Percentiles rank a stretch among this genome's conserved stretches.
These are phyloP conservation scores for Squalus acanthias DNA, from an alignment of 2,797 vertebrate species.

Conservation along the genomic window DNA sequence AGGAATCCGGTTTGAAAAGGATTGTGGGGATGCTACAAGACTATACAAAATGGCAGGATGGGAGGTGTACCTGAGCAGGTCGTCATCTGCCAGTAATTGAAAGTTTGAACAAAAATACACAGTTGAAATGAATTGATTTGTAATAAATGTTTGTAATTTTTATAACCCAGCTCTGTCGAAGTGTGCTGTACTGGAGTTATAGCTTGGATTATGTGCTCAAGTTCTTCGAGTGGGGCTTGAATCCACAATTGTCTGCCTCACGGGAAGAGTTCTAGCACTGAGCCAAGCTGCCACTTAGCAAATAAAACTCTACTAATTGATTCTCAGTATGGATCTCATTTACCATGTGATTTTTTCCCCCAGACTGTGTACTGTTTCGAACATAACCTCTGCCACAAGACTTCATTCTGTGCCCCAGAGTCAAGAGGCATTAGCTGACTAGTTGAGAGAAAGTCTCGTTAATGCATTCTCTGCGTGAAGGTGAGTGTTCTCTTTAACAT, in stretches of 20 bases:
- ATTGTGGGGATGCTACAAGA: slow-evolving; percentile 67
- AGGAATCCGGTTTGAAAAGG: slow-evolving; percentile 70
- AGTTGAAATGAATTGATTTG: neutral
- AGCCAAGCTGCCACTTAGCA: neutral
- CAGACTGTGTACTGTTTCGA: neutral
- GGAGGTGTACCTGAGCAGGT: slow-evolving; percentile 73
- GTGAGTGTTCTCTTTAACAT: too few relatives aligned
- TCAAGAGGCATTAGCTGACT: neutral
- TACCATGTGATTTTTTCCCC: neutral
- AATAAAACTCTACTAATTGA: neutral
- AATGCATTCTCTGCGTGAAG: too few relatives aligned
- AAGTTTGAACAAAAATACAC: neutral
- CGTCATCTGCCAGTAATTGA: slow-evolving; percentile 40
- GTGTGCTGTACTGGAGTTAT: neutral
- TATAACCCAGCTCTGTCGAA: neutral
- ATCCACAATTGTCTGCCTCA: neutral
- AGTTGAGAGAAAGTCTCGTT: too few relatives aligned
- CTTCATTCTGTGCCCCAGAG: neutral
- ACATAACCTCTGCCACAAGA: neutral
- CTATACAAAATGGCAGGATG: slow-evolving; percentile 78
- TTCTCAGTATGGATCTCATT: neutral
- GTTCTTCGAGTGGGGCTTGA: neutral
- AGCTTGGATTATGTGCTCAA: neutral
- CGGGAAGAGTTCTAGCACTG: too few relatives aligned
- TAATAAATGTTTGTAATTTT: too few relatives aligned